phyloP scores from a whole-genome alignment of 2,797 vertebrate species.

The Todus mexicanus region DNA sequence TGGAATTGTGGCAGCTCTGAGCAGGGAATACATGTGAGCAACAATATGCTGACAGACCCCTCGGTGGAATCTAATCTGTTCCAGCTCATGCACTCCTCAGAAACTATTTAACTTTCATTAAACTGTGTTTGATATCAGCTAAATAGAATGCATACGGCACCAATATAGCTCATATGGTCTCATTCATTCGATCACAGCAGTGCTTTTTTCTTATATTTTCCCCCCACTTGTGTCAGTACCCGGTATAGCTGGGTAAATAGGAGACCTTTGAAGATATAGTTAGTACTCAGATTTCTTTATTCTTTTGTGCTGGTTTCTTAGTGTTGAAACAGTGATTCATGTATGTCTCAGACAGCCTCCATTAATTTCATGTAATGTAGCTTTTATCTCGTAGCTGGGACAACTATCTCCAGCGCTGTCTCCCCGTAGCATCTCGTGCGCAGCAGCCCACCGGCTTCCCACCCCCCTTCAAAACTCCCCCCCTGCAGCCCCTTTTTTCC shows the following conservation, averaged over 20 bases:
- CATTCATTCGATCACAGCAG: constrained; percentile 85
- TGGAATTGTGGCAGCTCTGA: constrained; percentile 82
- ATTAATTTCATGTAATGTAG: constrained; percentile 98
- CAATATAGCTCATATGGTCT: constrained; percentile 86
- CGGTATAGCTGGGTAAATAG: constrained; percentile 86
- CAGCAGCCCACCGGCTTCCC: constrained; percentile 55
- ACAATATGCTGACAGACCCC: constrained; percentile 87
- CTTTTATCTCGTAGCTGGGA: constrained; percentile 93
- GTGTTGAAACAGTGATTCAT: constrained; percentile 95
- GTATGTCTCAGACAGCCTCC: constrained; percentile 89
- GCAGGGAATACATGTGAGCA: constrained; percentile 81
- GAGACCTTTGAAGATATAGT: constrained; percentile 93
- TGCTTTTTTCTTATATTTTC: constrained; percentile 77
- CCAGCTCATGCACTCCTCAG: constrained; percentile 87
- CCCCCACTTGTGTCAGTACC: constrained; percentile 84
- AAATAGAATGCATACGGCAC: constrained; percentile 86
- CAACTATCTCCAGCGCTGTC: constrained; percentile 80
- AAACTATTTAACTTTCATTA: constrained; percentile 94
- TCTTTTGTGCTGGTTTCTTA: constrained; percentile 87
- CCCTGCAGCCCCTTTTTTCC: neutral
- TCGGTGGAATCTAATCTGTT: constrained; percentile 90
- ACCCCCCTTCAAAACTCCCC: neutral
- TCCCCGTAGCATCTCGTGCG: constrained; percentile 67
- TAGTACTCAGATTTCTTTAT: constrained; percentile 87
- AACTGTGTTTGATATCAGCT: constrained; percentile 91